Percentiles rank a stretch among this genome's conserved stretches.
Evolutionary conservation across 1,140 invertebrate genomes (phyloP).

Genomic region (Drosophila subobscura): DNA sequence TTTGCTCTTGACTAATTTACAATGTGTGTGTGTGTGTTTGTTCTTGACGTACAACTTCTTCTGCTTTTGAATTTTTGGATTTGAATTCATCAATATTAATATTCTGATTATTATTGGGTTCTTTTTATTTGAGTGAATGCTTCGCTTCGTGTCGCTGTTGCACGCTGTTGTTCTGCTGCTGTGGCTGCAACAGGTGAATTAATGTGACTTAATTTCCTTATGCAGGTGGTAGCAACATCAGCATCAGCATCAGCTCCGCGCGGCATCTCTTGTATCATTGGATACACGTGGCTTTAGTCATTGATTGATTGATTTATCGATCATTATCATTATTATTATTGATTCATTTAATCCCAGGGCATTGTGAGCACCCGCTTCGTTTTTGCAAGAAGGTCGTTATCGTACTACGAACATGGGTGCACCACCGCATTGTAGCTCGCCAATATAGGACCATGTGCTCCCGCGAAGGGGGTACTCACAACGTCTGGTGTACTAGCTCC

Average conservation of each 20-base stretch:
- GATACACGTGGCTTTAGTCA: conserved; percentile 10
- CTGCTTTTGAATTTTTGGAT: conserved; percentile 74
- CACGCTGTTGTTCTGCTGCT: conserved; percentile 28
- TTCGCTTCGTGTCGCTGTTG: conserved; percentile 12
- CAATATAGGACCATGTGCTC: conserved; percentile 85
- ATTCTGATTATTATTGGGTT: conserved; percentile 43
- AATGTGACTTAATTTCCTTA: conserved; percentile 58
- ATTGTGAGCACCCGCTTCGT: conserved; percentile 87
- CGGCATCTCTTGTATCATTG: conserved; percentile 30
- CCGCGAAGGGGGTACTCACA: conserved; percentile 93
- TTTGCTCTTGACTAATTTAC: conserved; percentile 74
- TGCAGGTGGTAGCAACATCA: conserved; percentile 53
- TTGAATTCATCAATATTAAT: conserved; percentile 78
- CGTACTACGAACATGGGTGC: conserved; percentile 88
- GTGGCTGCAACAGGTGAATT: too few species aligned
- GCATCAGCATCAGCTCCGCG: conserved; percentile 1
- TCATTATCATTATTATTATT: conserved; percentile 71
- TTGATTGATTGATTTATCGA: conserved; percentile 43
- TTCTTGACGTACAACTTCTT: conserved; percentile 82
- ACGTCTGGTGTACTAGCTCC: conserved; percentile 97
- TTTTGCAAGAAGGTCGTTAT: conserved; percentile 87
- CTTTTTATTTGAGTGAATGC: conserved; percentile 28
- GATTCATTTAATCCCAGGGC: conserved; percentile 84
- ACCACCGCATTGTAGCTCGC: conserved; percentile 87
- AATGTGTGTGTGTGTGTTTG: conserved; percentile 65